Conservation (phyloP, 2,797 vertebrate genomes). For the Cygnus olor region DNA sequence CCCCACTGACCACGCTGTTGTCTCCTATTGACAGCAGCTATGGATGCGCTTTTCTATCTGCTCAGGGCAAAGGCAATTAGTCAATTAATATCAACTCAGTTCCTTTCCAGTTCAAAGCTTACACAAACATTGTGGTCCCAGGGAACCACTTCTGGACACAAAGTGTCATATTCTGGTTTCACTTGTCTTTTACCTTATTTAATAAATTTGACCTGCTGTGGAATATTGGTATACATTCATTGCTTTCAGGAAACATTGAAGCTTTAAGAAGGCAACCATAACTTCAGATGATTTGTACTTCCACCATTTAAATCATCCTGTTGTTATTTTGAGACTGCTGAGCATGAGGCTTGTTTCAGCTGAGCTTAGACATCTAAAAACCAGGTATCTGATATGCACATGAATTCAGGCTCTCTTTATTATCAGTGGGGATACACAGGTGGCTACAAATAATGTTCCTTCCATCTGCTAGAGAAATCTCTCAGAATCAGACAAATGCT, state of each 20-base stretch:
- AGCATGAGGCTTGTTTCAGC: neutral
- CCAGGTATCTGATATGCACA: neutral
- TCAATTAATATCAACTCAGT: neutral
- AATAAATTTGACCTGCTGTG: neutral
- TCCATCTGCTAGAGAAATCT: neutral
- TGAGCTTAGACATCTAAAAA: neutral
- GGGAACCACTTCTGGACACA: neutral
- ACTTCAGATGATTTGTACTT: neutral
- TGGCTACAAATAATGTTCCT: neutral
- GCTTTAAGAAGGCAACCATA: neutral
- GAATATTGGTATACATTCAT: neutral
- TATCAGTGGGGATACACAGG: neutral
- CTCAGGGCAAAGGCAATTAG: neutral
- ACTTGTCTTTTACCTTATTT: neutral
- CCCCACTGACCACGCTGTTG: neutral
- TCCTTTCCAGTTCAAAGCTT: neutral
- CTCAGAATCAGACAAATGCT: neutral
- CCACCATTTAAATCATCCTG: neutral
- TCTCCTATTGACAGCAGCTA: neutral
- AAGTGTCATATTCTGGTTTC: neutral
- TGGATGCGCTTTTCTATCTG: neutral
- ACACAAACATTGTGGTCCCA: rapidly evolving
- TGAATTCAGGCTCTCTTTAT: neutral
- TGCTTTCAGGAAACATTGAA: neutral
- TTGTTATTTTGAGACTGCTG: neutral